These are phyloP conservation scores for Lutraria lutraria DNA, from an alignment of 2,888 invertebrate species.

Conservation along the genomic window DNA sequence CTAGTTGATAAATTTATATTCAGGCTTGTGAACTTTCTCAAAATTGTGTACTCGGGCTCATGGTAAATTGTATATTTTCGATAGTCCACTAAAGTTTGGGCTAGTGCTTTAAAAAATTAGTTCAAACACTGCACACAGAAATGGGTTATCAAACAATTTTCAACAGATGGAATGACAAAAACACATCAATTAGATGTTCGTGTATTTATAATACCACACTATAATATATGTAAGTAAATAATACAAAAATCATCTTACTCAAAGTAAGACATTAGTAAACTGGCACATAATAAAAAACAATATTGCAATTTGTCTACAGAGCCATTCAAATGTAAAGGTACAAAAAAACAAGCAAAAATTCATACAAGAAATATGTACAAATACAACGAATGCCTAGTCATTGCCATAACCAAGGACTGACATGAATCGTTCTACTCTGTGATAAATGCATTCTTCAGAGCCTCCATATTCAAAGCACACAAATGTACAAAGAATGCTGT, in stretches of 20 bases:
- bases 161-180: not conserved
- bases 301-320: not conserved
- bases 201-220: constrained; percentile 18
- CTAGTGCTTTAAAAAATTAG: too few relatives aligned
- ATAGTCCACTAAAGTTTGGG: too few relatives aligned
- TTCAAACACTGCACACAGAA: not conserved
- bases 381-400: too few relatives aligned
- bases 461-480: too few relatives aligned
- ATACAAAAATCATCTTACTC: not conserved
- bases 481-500: too few relatives aligned
- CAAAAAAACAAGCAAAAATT: not conserved
- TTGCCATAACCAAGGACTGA: too few relatives aligned
- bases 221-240: not conserved
- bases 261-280: not conserved
- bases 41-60: too few relatives aligned
- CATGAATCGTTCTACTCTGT: too few relatives aligned
- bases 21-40: too few relatives aligned
- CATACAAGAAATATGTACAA: not conserved
- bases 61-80: too few relatives aligned
- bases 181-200: not conserved
- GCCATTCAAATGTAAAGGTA: not conserved
- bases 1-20: too few relatives aligned
- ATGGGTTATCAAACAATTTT: not conserved
- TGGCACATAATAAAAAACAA: not conserved
- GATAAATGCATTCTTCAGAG: too few relatives aligned